phyloP scores from a whole-genome alignment of 1,140 invertebrate species.

The Penaeus chinensis region DNA sequence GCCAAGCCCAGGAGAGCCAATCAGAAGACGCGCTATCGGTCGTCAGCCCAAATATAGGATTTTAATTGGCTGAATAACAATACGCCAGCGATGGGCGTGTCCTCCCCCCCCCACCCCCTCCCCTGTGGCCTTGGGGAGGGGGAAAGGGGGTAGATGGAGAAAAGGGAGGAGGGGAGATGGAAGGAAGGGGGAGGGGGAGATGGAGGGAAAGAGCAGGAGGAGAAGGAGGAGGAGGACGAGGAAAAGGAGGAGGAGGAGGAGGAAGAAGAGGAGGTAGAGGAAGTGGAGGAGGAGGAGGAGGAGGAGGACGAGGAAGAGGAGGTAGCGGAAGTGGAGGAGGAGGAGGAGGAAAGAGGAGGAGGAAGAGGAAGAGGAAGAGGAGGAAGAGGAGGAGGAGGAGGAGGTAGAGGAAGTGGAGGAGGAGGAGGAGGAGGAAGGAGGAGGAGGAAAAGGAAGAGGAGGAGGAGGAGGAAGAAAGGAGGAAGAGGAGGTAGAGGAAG shows the following conservation, averaged over 20 bases:
- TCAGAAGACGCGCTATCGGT: no score
- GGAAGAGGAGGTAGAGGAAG: neutral
- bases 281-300: no score
- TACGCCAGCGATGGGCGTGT: no score
- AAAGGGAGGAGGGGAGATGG: neutral
- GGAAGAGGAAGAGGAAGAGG: neutral
- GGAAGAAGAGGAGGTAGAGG: neutral
- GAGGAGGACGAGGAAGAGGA: no score
- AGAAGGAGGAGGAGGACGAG: neutral
- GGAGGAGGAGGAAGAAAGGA: constrained; percentile 6
- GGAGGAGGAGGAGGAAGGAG: no score
- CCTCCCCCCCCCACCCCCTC: no score
- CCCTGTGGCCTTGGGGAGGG: no score
- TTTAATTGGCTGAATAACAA: no score
- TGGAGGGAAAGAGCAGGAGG: constrained; percentile 4
- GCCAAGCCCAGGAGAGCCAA: no score
- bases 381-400: neutral
- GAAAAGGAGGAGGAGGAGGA: neutral
- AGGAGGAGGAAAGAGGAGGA: neutral
- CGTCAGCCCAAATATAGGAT: no score
- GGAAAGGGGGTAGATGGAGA: neutral
- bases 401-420: no score
- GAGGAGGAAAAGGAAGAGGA: no score
- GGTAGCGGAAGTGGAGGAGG: neutral
- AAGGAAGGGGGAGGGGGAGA: constrained; percentile 2